A percentile compares a stretch with the other conserved stretches of the same genome.
phyloP scores from a whole-genome alignment of 92 coral and sea anemone species.

The Anthopleura xanthogrammica region DNA sequence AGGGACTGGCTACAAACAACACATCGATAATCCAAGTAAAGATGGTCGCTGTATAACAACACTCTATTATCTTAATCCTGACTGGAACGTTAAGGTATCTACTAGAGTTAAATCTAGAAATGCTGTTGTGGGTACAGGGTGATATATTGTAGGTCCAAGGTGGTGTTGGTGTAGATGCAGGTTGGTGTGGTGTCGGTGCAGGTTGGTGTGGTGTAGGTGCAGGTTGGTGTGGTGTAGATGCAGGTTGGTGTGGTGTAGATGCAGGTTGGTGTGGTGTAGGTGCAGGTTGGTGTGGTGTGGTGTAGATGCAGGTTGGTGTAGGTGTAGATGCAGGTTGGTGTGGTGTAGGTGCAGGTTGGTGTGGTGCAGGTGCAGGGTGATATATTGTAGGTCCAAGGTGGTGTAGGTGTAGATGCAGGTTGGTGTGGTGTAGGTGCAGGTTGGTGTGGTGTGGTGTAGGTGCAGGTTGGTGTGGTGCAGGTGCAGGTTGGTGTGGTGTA shows the following conservation, averaged over 20 bases:
- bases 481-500: not conserved
- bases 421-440: not conserved
- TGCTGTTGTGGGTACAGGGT: not conserved
- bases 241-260: not conserved
- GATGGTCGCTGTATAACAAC: constrained; percentile 98
- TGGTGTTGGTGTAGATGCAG: not conserved
- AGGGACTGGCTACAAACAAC: constrained; percentile 78
- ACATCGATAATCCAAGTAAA: constrained; percentile 87
- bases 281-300: not conserved
- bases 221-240: not conserved
- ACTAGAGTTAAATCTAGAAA: not conserved
- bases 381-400: not conserved
- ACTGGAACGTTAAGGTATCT: constrained; percentile 66
- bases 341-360: not conserved
- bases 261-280: not conserved
- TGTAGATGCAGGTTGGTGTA: not conserved
- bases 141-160: not conserved
- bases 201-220: not conserved
- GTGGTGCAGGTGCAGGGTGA: not conserved
- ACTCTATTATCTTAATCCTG: constrained; percentile 87
- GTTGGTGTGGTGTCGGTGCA: not conserved
- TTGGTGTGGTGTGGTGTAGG: not conserved
- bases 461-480: not conserved
- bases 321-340: not conserved
- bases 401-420: not conserved